phyloP scores from a whole-genome alignment of 2,888 invertebrate genomes.

The Euproctis similis region DNA sequence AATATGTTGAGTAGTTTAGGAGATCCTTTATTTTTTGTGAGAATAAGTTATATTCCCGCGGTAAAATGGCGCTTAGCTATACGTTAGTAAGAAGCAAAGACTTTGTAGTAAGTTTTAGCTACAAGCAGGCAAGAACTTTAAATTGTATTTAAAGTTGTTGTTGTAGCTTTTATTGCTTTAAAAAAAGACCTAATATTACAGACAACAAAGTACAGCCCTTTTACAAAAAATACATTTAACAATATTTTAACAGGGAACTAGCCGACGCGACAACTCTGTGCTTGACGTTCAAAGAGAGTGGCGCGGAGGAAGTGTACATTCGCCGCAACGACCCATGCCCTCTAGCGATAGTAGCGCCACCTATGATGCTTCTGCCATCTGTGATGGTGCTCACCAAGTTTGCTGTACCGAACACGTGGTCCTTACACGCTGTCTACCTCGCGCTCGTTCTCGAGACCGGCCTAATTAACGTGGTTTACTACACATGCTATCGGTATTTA shows the following conservation, averaged over 20 bases:
- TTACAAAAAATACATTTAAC: too few species aligned
- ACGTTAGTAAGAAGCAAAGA: too few species aligned
- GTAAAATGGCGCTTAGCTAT: too few species aligned
- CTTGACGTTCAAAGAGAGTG: slow-evolving; percentile 52
- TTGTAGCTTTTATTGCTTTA: too few species aligned
- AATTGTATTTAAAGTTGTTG: too few species aligned
- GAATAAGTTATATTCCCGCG: too few species aligned
- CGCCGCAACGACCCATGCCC: slow-evolving; percentile 53
- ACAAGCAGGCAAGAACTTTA: too few species aligned
- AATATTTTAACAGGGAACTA: slow-evolving; percentile 48
- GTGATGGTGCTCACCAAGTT: slow-evolving; percentile 51
- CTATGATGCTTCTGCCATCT: slow-evolving; percentile 61
- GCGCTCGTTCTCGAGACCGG: slow-evolving; percentile 51
- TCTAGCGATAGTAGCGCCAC: slow-evolving; percentile 49
- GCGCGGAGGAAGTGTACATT: slow-evolving; percentile 47
- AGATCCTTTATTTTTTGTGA: too few species aligned
- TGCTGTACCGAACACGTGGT: slow-evolving; percentile 49
- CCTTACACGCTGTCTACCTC: slow-evolving; percentile 50
- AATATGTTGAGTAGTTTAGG: too few species aligned
- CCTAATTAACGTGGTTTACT: slow-evolving; percentile 51
- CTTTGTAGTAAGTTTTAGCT: too few species aligned
- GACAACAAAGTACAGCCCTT: too few species aligned
- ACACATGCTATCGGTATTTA: slow-evolving; percentile 45
- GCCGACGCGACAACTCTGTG: slow-evolving; percentile 58
- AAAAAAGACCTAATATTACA: too few species aligned